Percentiles rank a stretch among this genome's conserved stretches.
Evolutionary conservation across 2,797 vertebrate genomes (phyloP).

Genomic region (Alcedo quadribrachys): DNA sequence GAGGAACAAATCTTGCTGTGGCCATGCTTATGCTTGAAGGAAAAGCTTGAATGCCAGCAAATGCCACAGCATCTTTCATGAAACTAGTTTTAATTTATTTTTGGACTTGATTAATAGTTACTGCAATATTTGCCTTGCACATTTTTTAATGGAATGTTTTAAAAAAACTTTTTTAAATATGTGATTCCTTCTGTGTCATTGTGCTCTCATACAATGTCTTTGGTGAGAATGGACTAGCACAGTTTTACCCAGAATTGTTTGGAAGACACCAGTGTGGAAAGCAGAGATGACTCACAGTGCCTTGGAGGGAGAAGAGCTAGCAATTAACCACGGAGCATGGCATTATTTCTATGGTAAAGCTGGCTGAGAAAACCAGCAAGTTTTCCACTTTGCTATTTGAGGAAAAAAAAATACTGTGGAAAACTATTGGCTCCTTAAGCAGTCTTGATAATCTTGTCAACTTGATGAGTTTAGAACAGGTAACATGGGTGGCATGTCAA

Average conservation of each 20-base stretch:
- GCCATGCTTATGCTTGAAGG: conserved; percentile 55
- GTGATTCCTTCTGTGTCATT: conserved; percentile 20
- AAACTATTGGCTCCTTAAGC: neutral
- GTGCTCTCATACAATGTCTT: conserved; percentile 1
- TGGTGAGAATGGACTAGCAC: conserved; percentile 62
- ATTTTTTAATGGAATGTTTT: conserved; percentile 49
- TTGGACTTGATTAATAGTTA: conserved; percentile 49
- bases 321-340: conserved; percentile 33
- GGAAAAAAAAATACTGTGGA: neutral
- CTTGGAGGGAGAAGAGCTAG: conserved; percentile 43
- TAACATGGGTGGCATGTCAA: conserved; percentile 37
- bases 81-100: conserved; percentile 62
- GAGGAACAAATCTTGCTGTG: conserved; percentile 53
- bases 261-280: conserved; percentile 62
- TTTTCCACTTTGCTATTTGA: neutral
- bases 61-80: conserved; percentile 6
- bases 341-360: conserved; percentile 31
- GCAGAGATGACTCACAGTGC: conserved; percentile 66
- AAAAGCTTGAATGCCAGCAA: conserved; percentile 27
- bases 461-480: neutral
- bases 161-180: neutral
- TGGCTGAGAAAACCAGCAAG: neutral
- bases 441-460: conserved; percentile 26
- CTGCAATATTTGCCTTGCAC: conserved; percentile 41
- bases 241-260: conserved; percentile 59